These are phyloP conservation scores for Globia sparganii DNA, from an alignment of 2,888 invertebrate species.

Conservation along the genomic window DNA sequence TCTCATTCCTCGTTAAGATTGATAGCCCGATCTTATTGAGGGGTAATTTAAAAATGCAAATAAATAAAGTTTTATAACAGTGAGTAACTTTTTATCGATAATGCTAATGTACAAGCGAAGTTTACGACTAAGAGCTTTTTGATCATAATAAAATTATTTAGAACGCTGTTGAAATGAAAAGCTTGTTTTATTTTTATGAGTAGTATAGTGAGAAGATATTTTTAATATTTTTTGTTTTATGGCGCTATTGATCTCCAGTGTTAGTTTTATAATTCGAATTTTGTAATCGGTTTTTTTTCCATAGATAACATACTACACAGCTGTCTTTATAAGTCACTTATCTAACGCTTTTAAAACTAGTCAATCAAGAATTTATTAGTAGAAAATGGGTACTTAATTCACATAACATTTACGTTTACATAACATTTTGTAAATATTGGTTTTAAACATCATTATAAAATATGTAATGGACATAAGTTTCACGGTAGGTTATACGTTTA, in stretches of 20 bases:
- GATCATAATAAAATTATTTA: conserved; percentile 65
- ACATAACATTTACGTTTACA: no score
- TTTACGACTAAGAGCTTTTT: conserved; percentile 63
- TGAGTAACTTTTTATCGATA: conserved; percentile 63
- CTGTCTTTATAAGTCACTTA: no score
- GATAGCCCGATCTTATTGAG: conserved; percentile 45
- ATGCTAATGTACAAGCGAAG: conserved; percentile 57
- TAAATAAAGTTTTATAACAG: conserved; percentile 67
- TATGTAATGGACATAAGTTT: no score
- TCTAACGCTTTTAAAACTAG: no score
- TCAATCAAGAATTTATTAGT: no score
- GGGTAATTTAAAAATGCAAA: conserved; percentile 66
- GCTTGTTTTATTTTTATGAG: conserved; percentile 43
- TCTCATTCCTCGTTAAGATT: conserved; percentile 55
- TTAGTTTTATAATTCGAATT: neutral
- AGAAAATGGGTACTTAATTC: no score
- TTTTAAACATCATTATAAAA: no score
- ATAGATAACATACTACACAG: no score
- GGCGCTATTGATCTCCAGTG: neutral
- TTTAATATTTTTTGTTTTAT: neutral
- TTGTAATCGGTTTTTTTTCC: neutral
- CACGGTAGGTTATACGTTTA: no score
- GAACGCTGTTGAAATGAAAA: conserved; percentile 45
- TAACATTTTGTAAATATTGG: no score
- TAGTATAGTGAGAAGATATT: conserved; percentile 14